Conservation (phyloP, 2,797 vertebrate species). For the Ptychadena robeensis region DNA sequence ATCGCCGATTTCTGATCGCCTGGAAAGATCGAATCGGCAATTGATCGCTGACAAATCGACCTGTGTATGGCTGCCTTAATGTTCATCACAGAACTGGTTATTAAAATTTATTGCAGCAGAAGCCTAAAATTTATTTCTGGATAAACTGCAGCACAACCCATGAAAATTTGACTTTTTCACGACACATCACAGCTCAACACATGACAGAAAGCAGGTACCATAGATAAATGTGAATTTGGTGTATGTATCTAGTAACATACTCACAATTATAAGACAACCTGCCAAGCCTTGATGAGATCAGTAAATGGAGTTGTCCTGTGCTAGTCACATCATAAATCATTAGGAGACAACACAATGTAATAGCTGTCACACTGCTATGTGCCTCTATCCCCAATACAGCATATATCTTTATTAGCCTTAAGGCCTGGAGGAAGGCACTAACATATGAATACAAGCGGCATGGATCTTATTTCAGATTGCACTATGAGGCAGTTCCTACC, state of each 20-base stretch:
- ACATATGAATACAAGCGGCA: background rate
- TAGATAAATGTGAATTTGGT: no score
- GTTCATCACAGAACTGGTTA: no score
- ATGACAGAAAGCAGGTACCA: background rate
- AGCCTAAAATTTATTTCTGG: no score
- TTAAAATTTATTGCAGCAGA: no score
- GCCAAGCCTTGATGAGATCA: conserved; percentile 9
- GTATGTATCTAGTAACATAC: no score
- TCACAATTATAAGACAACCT: background rate
- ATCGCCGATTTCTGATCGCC: no score
- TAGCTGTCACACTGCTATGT: background rate
- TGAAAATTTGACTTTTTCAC: no score
- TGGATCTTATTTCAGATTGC: background rate
- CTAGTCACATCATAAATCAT: conserved; percentile 40
- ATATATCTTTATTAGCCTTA: conserved; percentile 30
- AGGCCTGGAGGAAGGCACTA: background rate
- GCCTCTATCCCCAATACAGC: conserved; percentile 7
- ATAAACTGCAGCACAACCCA: no score
- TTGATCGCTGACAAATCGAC: no score
- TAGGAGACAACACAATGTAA: conserved; percentile 10
- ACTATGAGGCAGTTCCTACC: background rate
- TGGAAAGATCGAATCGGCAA: no score
- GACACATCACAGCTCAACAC: background rate
- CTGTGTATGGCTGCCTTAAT: no score
- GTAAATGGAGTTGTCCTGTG: background rate